Base-by-base conservation (phyloP, 2,113 vertebrate species). In the Ictalurus furcatus region DNA sequence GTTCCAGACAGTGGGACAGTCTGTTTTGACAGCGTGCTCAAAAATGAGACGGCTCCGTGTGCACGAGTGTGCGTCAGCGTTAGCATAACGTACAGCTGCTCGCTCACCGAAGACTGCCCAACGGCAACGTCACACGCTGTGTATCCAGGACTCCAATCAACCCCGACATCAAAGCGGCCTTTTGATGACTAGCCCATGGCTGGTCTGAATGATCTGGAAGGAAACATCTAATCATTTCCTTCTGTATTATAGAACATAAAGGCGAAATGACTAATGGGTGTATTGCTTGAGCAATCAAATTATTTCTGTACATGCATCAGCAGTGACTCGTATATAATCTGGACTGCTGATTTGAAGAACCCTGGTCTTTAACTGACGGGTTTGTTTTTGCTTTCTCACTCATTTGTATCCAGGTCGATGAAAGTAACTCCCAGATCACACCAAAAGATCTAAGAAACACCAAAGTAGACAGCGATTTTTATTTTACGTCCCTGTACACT, bases 11-110 rank as follows among this genome's bases (percentile, higher is more conserved):
- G 90, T 44, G 85, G 87, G 85, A 91, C 88, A 65, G 86, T 86
- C 86, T 88, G 89, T 84, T 88, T 74, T 59, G 84, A 92, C 63
- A 92, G 88, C 37, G 85, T 28, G 91, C n/a, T 85, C 69, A 82
- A 78, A 88, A 84, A 73, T 73, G 81, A 58, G 74, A 3, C 16
- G 1, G 23, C 1, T 88, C 16, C 85, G 54, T 59, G 25, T 40
- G 1, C 87, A 82, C n/a, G 82, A 59, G 82, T 19, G 84, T 79
- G 56, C 40, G 82, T 83, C 13, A 83, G 85, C 30, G 82, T 82
- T 16, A 83, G 85, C 30, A 65, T 88, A 85, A 88, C 76, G 59
- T 59, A 85, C 84, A 85, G 88, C 83, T 89, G 83, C 30, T 67
- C 3, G n/a, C 76, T 87, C 44, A 48, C 4, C 58, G 6, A 9